Percentiles rank a stretch among this genome's conserved stretches.
Evolutionary conservation across 1,140 invertebrate species (phyloP).

Genomic region (Trichonephila inaurata): DNA sequence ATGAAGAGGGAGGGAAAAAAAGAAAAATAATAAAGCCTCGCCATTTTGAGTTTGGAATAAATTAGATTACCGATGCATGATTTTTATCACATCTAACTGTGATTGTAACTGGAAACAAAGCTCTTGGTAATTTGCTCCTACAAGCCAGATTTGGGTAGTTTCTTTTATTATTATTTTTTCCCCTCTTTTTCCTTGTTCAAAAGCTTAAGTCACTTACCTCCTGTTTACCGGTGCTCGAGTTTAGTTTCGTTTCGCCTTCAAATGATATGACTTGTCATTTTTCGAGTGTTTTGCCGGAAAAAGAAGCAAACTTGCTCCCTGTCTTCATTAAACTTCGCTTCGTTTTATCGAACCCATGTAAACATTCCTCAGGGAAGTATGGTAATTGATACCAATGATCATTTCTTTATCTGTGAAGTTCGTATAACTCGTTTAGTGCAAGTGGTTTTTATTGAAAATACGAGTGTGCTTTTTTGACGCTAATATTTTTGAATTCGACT

Average conservation of each 20-base stretch:
- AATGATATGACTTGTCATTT: slow-evolving; percentile 51
- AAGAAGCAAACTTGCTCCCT: slow-evolving; percentile 7
- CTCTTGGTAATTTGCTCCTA: slow-evolving; percentile 37
- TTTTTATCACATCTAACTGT: slow-evolving; percentile 64
- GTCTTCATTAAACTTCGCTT: slow-evolving; percentile 8
- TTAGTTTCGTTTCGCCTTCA: slow-evolving; percentile 25
- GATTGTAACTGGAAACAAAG: slow-evolving; percentile 57
- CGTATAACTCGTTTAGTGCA: slow-evolving; percentile 12
- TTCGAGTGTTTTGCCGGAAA: not conserved
- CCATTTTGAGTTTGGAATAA: slow-evolving; percentile 55
- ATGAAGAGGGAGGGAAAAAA: not conserved
- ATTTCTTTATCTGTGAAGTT: not conserved
- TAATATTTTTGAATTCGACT: slow-evolving; percentile 29
- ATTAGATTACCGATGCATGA: slow-evolving; percentile 61
- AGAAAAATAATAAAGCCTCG: slow-evolving; percentile 35
- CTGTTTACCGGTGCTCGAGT: slow-evolving; percentile 60
- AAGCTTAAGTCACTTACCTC: slow-evolving; percentile 57
- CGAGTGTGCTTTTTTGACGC: slow-evolving; percentile 13
- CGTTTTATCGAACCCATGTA: not conserved
- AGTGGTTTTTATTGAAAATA: slow-evolving; percentile 44
- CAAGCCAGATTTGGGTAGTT: slow-evolving; percentile 4
- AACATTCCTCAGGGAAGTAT: not conserved
- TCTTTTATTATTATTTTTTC: not conserved
- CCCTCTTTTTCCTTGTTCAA: not conserved
- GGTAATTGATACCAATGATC: slow-evolving; percentile 49